Conservation (phyloP, 2,113 vertebrate species). For the Poeciliopsis occidentalis region DNA sequence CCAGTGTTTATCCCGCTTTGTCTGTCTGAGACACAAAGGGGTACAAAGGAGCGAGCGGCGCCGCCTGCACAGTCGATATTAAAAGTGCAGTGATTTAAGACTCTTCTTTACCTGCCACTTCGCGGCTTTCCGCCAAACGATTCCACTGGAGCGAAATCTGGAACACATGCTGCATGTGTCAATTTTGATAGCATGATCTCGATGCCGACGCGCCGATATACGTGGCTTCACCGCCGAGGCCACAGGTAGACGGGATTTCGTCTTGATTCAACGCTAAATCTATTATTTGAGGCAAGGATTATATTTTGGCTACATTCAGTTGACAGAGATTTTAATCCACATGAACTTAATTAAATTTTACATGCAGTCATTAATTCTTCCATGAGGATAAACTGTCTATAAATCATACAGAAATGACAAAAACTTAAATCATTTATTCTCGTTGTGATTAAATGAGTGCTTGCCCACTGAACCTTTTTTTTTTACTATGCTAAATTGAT, state of each 20-base stretch:
- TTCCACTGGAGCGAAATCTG: neutral
- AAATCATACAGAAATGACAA: neutral
- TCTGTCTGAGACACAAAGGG: slow-evolving; percentile 41
- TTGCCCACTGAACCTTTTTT: neutral
- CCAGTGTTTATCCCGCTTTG: slow-evolving; percentile 47
- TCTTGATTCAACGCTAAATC: neutral
- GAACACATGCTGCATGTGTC: neutral
- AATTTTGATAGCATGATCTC: neutral
- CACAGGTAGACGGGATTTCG: neutral
- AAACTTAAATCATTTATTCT: neutral
- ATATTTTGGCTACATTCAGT: neutral
- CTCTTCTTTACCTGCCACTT: neutral
- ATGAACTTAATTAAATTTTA: neutral
- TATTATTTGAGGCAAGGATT: neutral
- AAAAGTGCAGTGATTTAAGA: slow-evolving; percentile 17
- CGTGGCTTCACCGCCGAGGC: neutral
- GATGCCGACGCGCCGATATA: neutral
- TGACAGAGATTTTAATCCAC: neutral
- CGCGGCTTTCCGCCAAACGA: neutral
- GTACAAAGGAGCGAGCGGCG: slow-evolving; percentile 8
- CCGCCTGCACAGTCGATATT: slow-evolving; percentile 30
- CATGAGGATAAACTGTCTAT: neutral
- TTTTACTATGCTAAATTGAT: neutral
- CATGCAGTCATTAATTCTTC: neutral
- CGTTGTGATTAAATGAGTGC: neutral